phyloP scores from a whole-genome alignment of 2,797 vertebrate species.

The Saxicola maurus region DNA sequence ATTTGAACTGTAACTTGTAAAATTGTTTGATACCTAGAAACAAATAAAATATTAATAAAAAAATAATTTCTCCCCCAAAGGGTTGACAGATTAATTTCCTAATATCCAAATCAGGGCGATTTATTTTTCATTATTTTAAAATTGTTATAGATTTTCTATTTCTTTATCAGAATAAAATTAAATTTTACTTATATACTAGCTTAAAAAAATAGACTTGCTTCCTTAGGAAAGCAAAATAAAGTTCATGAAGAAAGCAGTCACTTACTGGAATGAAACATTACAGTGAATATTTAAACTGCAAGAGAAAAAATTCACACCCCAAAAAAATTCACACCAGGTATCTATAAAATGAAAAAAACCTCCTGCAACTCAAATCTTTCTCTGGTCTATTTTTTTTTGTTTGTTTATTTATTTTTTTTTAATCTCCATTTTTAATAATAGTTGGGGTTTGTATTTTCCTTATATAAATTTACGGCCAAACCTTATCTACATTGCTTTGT shows the following conservation, averaged over 20 bases:
- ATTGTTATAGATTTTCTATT: not conserved
- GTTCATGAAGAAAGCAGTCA: not conserved
- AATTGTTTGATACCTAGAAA: not conserved
- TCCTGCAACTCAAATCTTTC: not conserved
- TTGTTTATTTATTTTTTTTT: accelerated
- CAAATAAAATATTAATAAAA: accelerated
- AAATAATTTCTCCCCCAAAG: not conserved
- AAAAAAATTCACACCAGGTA: not conserved
- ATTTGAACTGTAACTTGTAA: not conserved
- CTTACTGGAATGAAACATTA: not conserved
- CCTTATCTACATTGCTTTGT: not conserved
- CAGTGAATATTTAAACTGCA: not conserved
- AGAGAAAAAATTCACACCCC: not conserved
- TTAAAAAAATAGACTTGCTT: not conserved
- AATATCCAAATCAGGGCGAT: not conserved
- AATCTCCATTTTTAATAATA: not conserved
- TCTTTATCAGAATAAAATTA: not conserved
- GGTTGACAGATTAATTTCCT: not conserved
- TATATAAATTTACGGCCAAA: not conserved
- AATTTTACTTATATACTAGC: not conserved
- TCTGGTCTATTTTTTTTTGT: not conserved
- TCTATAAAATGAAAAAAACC: not conserved
- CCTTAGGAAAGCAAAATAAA: not conserved
- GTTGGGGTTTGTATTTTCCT: not conserved
- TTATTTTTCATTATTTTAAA: not conserved